Evolutionary conservation across 92 coral and sea anemone species (phyloP), one percentile per base, ranked within the genome.

Genomic region (Parazoanthus swiftii): DNA sequence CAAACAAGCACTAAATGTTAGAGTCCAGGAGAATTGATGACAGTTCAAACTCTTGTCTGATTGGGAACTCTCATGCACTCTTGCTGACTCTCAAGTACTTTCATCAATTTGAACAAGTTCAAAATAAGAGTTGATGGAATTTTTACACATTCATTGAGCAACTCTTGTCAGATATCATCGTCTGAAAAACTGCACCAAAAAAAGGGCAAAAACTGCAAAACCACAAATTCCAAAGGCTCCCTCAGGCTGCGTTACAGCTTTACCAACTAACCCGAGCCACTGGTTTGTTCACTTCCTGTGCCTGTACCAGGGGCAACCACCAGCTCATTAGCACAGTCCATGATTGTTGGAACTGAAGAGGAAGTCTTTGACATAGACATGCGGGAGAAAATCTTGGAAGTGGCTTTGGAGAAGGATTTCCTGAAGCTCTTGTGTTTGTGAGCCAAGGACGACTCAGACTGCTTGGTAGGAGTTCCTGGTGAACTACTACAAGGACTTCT

Each of bases 301-400:
- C 98, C 98, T 37, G 95, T 90, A 88, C 98, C 93, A 85, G 93
- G 92, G 29, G 90, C 74, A 82, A 92, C 92, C 29, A 75, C 54
- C 85, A 90, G 88, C 81, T 81, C 94, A 78, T 89, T 91, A 35
- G 93, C 89, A 66, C 91, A 85, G 81, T 93, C 94, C 6, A 48
- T 29, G 37, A 71, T 46, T 44, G 77, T 37, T 9, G 87, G 87
- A 43, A 84, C 15, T 46, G 79, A 70, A 1, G 87, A 84, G 4
- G 86, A 65, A 35, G 89, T 56, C 86, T 93, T 93, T 16, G 94
- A 77, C 29, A 91, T 88, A 1, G 94, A 93, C 91, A 93, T 95
- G 48, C 98, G 91, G 1, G 98, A 95, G 88, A 95, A 95, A 81
- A 95, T 95, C 94, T 93, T 95, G 25, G 96, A 95, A 33, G 94